phyloP scores from a whole-genome alignment of 2,113 vertebrate genomes.

The Myocastor coypus region DNA sequence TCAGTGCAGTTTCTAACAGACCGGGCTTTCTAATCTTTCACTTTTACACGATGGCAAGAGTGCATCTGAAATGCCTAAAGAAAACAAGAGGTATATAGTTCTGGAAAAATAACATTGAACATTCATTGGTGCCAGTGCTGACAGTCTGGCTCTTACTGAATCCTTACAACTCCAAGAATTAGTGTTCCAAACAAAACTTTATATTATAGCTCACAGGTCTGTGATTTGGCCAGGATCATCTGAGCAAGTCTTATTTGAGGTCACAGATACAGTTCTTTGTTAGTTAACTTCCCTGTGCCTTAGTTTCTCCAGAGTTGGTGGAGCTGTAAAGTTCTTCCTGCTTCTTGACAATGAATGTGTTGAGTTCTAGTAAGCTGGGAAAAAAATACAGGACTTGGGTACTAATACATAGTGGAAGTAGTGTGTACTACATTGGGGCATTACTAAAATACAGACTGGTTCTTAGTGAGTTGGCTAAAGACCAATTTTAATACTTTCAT shows the following conservation, averaged over 20 bases:
- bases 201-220: neutral
- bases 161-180: neutral
- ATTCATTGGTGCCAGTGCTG: neutral
- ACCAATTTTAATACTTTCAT: slow-evolving; percentile 34
- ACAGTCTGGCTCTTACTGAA: neutral
- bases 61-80: slow-evolving; percentile 21
- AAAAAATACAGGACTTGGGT: neutral
- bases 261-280: neutral
- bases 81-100: neutral
- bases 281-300: neutral
- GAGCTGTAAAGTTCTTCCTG: neutral
- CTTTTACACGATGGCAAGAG: slow-evolving; percentile 24
- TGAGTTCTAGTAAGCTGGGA: neutral
- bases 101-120: slow-evolving; percentile 9
- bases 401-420: neutral
- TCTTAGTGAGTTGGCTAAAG: neutral
- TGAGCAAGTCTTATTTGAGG: neutral
- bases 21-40: neutral
- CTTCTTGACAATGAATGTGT: slow-evolving; percentile 1
- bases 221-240: neutral
- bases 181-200: neutral
- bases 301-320: slow-evolving; percentile 20
- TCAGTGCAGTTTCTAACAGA: neutral
- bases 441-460: slow-evolving; percentile 31
- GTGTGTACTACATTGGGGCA: neutral